Conservation (phyloP, 2,797 vertebrate genomes). For the Amblyraja radiata region DNA sequence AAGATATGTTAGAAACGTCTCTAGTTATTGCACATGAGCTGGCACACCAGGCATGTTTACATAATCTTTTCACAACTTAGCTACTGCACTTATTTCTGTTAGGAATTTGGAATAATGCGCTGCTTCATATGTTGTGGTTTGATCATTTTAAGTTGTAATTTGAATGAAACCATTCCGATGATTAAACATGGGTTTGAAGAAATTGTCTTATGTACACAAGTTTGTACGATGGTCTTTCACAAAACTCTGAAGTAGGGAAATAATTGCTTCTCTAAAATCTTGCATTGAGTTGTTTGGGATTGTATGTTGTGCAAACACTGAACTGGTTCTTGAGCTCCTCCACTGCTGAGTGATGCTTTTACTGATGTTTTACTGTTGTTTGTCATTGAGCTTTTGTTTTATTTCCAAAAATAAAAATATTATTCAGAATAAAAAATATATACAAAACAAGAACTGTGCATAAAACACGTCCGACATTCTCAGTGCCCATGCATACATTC, state of each 20-base stretch:
- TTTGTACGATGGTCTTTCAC: background rate
- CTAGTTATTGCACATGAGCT: conserved; percentile 57
- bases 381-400: background rate
- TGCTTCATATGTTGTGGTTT: background rate
- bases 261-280: background rate
- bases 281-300: background rate
- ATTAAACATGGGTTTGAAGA: background rate
- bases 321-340: background rate
- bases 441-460: too few relatives aligned
- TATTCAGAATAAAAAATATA: too few relatives aligned
- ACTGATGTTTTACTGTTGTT: background rate
- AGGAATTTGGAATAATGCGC: background rate
- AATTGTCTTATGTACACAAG: background rate
- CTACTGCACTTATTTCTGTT: background rate
- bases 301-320: background rate
- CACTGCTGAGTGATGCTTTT: background rate
- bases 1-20: too few relatives aligned
- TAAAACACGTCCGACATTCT: too few relatives aligned
- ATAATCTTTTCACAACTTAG: background rate
- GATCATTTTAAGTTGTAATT: background rate
- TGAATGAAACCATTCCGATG: background rate
- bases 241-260: background rate
- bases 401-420: too few relatives aligned
- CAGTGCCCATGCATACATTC: too few relatives aligned
- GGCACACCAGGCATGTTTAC: conserved; percentile 64